Base-by-base conservation (phyloP, 2,888 invertebrate species). In the Pogonocherus hispidulus region DNA sequence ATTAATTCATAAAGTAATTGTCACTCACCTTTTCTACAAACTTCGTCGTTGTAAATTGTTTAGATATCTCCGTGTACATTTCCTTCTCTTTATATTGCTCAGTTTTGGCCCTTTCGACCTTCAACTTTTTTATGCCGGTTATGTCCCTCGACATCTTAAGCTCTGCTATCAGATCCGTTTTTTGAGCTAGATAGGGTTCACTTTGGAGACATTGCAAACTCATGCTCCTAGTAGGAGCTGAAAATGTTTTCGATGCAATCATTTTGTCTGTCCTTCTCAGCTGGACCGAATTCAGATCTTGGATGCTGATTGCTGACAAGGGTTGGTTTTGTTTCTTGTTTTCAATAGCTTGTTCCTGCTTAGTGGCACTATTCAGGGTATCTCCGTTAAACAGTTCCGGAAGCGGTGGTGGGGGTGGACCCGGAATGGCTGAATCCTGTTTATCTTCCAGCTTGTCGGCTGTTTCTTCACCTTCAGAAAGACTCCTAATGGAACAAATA, bases 71-170 rank as follows among this genome's bases (percentile, higher is more conserved):
- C 75, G 93, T 91, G 83, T 93, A 93, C 67, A 94, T 90, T 83
- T 93, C 93, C 84, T 94, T 94, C 76, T 95, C 95, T 80, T 92
- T 91, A 56, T 91, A 90, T 80, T 93, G 94, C 84, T 96, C 95
- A 73, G 93, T 90, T 82, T 95, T 93, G 20, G 94, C 94, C 74
- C 94, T 90, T 85, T 96, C 96, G 75, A 96, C 94, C 85, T 96
- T 97, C 89, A 96, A 86, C 85, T 96, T 96, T 85, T 94, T 94
- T 63, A 97, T 96, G n/a, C 97, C 97, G 0, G 94, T 93, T 71
- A 96, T 95, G 83, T 97, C 96, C 84, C 93, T 96, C 49, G 96
- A 95, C 88, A 95, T 91, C 85, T 97, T 97, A 69, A 97, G 86
- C 82, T 97, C 97, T 52, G 96, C 96, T 72, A 97, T 97, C 54